phyloP scores from a whole-genome alignment of 2,113 vertebrate species.

The Pongo pygmaeus region DNA sequence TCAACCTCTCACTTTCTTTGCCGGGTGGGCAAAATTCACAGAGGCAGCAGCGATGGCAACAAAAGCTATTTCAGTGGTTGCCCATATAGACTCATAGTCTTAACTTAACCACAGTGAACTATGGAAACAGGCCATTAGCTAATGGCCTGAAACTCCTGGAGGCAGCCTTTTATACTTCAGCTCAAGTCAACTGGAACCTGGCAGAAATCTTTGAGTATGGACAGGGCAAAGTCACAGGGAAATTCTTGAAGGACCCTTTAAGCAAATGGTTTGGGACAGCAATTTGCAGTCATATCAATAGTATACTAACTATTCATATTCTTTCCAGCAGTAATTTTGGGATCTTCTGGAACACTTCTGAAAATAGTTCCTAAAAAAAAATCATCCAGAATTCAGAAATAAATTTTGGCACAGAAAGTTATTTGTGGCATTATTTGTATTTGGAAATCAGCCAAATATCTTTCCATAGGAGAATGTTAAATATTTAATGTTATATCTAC shows the following conservation, averaged over 20 bases:
- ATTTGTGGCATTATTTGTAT: slow-evolving; percentile 8
- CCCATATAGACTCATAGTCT: not conserved
- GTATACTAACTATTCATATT: not conserved
- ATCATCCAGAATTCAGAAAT: slow-evolving; percentile 48
- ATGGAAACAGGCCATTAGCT: not conserved
- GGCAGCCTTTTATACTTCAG: not conserved
- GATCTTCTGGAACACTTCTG: not conserved
- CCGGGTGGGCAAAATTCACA: not conserved
- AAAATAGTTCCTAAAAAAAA: slow-evolving; percentile 1
- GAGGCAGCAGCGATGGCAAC: too few relatives aligned
- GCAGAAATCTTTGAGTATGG: not conserved
- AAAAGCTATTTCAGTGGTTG: not conserved
- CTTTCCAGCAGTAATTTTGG: slow-evolving; percentile 8
- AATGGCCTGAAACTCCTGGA: not conserved
- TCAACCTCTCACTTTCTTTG: not conserved
- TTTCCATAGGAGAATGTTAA: not conserved
- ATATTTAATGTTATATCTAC: not conserved
- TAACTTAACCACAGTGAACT: not conserved
- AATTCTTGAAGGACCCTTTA: not conserved
- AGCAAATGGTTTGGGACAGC: not conserved
- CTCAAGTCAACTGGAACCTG: not conserved
- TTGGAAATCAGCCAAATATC: slow-evolving; percentile 33
- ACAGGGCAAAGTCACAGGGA: not conserved
- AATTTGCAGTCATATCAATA: not conserved
- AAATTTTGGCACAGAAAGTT: slow-evolving; percentile 38